phyloP scores from a whole-genome alignment of 2,888 invertebrate species.

The Coenonympha glycerion region DNA sequence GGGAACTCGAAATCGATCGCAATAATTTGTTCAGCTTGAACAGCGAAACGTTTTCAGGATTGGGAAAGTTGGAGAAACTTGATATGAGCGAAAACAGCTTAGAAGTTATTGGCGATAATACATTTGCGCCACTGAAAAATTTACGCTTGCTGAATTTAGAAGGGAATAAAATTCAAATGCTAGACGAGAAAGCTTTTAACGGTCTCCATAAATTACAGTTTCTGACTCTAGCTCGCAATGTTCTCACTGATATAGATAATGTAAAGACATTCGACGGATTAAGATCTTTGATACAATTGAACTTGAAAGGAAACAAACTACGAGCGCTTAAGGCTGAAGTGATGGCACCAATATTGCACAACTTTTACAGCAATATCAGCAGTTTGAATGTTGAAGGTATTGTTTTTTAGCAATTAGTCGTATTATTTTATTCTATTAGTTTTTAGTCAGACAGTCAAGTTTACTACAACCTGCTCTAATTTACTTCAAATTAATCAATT shows the following conservation, averaged over 20 bases:
- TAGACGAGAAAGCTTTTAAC: constrained; percentile 62
- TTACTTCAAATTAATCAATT: too few relatives aligned
- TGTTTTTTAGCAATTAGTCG: too few relatives aligned
- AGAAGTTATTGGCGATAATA: constrained; percentile 84
- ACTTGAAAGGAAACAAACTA: constrained; percentile 55
- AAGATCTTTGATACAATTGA: constrained; percentile 43
- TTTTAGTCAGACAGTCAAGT: too few relatives aligned
- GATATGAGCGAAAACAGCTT: constrained; percentile 83
- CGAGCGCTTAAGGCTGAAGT: constrained; percentile 46
- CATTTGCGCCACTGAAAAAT: constrained; percentile 71
- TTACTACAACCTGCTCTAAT: too few relatives aligned
- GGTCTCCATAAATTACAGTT: constrained; percentile 48
- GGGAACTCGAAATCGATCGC: constrained; percentile 84
- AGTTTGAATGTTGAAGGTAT: constrained; percentile 62
- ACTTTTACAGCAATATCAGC: constrained; percentile 47
- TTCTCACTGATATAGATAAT: constrained; percentile 48
- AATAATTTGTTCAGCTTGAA: constrained; percentile 84
- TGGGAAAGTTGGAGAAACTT: constrained; percentile 80
- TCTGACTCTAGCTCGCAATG: constrained; percentile 56
- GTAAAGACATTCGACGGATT: constrained; percentile 50
- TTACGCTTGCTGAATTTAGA: constrained; percentile 53
- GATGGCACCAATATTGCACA: constrained; percentile 52
- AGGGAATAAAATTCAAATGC: constrained; percentile 64
- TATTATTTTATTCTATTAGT: too few relatives aligned
- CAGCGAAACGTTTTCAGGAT: constrained; percentile 83